A percentile compares a stretch with the other conserved stretches of the same genome.
These are phyloP conservation scores for Parnassius smintheus DNA, from an alignment of 2,888 invertebrate genomes.

Conservation along the genomic window DNA sequence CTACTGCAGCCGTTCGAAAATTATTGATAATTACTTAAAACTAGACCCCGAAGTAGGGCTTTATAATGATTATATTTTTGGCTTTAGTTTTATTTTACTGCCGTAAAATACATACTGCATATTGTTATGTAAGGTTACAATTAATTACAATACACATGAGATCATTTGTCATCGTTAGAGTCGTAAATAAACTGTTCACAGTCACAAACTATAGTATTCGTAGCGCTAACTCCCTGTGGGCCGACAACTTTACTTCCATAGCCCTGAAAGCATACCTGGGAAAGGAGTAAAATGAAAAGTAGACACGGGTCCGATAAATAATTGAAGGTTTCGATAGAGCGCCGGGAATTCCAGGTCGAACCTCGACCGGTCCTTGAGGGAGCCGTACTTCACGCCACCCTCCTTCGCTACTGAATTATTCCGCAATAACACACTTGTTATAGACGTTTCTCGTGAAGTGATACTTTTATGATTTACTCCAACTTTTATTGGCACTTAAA, in stretches of 20 bases:
- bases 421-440: conserved; percentile 81
- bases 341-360: conserved; percentile 71
- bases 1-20: no score
- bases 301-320: conserved; percentile 81
- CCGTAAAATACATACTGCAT: no score
- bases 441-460: conserved; percentile 78
- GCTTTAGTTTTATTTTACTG: no score
- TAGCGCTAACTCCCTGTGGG: conserved; percentile 64
- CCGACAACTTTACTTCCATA: conserved; percentile 67
- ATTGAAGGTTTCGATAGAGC: conserved; percentile 79
- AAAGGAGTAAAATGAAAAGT: conserved; percentile 80
- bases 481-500: conserved; percentile 81
- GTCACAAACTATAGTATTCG: conserved; percentile 53
- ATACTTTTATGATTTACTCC: conserved; percentile 81
- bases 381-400: conserved; percentile 75
- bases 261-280: conserved; percentile 60
- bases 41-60: no score
- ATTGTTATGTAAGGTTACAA: no score
- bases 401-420: conserved; percentile 77
- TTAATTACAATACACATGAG: background rate
- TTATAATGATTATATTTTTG: no score
- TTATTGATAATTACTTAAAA: no score
- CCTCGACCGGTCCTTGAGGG: conserved; percentile 65
- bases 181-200: conserved; percentile 47
- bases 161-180: background rate